A percentile compares a stretch with the other conserved stretches of the same genome.
phyloP scores from a whole-genome alignment of 2,113 vertebrate genomes.

The Mormyrus iriodes region DNA sequence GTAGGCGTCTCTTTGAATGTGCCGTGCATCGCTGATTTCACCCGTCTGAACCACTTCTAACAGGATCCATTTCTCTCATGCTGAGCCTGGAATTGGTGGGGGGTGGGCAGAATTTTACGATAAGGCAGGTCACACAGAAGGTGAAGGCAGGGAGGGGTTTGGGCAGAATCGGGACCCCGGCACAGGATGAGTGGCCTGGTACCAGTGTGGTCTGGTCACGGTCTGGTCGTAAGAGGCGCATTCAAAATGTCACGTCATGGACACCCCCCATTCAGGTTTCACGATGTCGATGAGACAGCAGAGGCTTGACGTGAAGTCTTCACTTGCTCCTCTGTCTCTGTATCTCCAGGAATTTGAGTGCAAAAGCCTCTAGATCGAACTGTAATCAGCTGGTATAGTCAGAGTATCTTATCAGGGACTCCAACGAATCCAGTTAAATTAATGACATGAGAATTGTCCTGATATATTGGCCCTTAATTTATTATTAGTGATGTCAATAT shows the following conservation, averaged over 20 bases:
- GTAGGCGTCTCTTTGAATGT: background rate
- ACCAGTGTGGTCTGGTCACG: background rate
- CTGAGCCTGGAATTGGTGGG: background rate
- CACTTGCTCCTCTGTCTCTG: background rate
- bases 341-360: background rate
- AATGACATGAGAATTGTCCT: background rate
- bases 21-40: background rate
- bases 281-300: background rate
- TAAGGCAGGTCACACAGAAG: background rate
- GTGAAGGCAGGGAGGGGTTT: background rate
- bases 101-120: background rate
- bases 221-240: background rate
- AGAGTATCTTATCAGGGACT: background rate
- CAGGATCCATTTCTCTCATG: background rate
- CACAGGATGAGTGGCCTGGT: background rate
- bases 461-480: background rate
- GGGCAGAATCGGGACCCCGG: background rate
- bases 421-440: background rate
- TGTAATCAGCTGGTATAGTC: background rate
- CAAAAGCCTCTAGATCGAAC: background rate
- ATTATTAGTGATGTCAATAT: background rate
- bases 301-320: background rate
- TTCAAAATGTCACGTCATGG: background rate
- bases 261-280: background rate
- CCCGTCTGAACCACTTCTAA: conserved; percentile 6